Conservation (phyloP, 2,113 vertebrate genomes). For the Polypterus bichir region DNA sequence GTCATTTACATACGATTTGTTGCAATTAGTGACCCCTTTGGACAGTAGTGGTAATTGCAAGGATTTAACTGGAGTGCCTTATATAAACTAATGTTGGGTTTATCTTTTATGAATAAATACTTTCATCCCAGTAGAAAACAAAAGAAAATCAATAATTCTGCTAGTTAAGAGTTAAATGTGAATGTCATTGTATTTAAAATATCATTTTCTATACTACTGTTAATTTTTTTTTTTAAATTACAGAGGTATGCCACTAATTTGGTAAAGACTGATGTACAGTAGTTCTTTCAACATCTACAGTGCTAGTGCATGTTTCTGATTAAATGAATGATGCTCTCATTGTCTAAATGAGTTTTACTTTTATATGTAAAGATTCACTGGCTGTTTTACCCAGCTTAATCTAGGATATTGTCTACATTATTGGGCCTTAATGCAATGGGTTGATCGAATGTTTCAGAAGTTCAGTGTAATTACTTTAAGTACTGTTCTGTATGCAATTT, state of each 20-base stretch:
- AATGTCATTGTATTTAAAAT: background rate
- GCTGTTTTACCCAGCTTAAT: too few relatives aligned
- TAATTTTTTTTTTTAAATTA: background rate
- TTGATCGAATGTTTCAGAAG: too few relatives aligned
- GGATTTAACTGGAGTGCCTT: background rate
- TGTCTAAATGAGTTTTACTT: too few relatives aligned
- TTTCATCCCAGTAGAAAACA: background rate
- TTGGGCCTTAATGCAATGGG: too few relatives aligned
- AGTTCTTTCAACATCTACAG: too few relatives aligned
- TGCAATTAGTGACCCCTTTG: slow-evolving; percentile 4
- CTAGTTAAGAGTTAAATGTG: background rate
- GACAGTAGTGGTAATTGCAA: background rate
- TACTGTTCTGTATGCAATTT: too few relatives aligned
- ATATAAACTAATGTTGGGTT: background rate
- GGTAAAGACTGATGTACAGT: too few relatives aligned
- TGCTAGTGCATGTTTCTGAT: too few relatives aligned
- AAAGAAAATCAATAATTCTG: background rate
- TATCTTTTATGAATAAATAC: background rate
- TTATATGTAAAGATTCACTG: too few relatives aligned
- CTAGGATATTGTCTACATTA: too few relatives aligned
- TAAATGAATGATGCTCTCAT: too few relatives aligned
- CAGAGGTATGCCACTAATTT: background rate
- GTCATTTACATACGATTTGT: background rate
- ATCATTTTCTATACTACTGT: background rate
- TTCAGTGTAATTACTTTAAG: too few relatives aligned